phyloP scores from a whole-genome alignment of 2,797 vertebrate genomes.

The Emydoidea blandingii region DNA sequence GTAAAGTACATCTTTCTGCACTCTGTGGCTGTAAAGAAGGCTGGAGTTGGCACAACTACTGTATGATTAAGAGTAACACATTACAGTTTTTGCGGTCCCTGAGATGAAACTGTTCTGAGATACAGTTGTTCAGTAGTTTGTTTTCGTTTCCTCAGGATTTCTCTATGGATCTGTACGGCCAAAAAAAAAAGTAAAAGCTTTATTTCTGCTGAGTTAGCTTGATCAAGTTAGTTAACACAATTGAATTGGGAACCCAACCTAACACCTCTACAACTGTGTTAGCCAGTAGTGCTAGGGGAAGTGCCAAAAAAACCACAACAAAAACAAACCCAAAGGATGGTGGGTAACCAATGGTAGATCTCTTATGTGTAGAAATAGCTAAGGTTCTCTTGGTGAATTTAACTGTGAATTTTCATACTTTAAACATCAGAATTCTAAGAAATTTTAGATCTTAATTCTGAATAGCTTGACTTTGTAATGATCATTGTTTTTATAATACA shows the following conservation, averaged over 20 bases:
- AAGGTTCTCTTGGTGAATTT: background rate
- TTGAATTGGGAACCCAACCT: background rate
- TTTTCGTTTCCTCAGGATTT: constrained; percentile 5
- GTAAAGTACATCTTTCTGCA: background rate
- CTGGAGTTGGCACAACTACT: background rate
- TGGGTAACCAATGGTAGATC: background rate
- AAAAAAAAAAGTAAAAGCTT: background rate
- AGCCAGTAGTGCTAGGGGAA: background rate
- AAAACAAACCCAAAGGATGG: background rate
- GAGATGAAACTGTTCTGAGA: constrained; percentile 32
- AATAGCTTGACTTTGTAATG: accelerated
- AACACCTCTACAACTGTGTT: background rate
- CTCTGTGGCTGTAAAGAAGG: background rate
- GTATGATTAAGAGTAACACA: background rate
- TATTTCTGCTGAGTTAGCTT: background rate
- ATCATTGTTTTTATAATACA: background rate
- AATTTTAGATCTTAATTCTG: background rate
- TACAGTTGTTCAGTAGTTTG: constrained; percentile 32
- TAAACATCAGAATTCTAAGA: background rate
- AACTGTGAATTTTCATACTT: background rate
- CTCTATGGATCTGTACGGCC: constrained; percentile 42
- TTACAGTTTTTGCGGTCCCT: background rate
- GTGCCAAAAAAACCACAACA: background rate
- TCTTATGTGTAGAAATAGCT: constrained; percentile 9
- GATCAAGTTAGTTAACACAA: background rate